These are phyloP conservation scores for Drosophila fuyamai DNA, from an alignment of 1,140 invertebrate species.

Conservation along the genomic window DNA sequence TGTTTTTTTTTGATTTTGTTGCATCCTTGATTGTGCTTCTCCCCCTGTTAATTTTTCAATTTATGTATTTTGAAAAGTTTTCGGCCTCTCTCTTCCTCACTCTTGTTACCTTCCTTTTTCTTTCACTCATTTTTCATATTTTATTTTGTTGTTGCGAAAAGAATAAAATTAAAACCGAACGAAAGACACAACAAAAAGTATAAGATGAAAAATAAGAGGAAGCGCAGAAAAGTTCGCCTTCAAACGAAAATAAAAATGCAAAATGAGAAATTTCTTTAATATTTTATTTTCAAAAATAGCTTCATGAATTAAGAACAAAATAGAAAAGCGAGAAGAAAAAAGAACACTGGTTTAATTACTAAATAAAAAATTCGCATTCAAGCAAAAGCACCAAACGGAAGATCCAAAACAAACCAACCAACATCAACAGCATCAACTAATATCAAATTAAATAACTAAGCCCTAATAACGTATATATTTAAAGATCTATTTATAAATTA, in stretches of 20 bases:
- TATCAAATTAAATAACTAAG: slow-evolving; percentile 77
- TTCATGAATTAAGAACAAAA: slow-evolving; percentile 43
- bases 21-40: slow-evolving; percentile 26
- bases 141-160: slow-evolving; percentile 32
- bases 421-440: slow-evolving; percentile 77
- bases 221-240: slow-evolving; percentile 18
- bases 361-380: slow-evolving; percentile 34
- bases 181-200: slow-evolving; percentile 58
- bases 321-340: slow-evolving; percentile 36
- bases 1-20: slow-evolving; percentile 16
- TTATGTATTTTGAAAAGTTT: slow-evolving; percentile 69
- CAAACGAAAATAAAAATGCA: slow-evolving; percentile 27
- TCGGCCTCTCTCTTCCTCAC: neutral
- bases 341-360: slow-evolving; percentile 30
- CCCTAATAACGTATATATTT: slow-evolving; percentile 52
- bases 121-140: slow-evolving; percentile 26
- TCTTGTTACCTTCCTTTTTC: slow-evolving; percentile 1
- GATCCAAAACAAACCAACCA: slow-evolving; percentile 49
- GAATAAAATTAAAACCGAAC: slow-evolving; percentile 57
- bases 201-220: slow-evolving; percentile 26
- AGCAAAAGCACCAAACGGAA: slow-evolving; percentile 46
- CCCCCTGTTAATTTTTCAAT: slow-evolving; percentile 49
- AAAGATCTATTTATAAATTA: slow-evolving; percentile 64
- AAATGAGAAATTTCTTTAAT: slow-evolving; percentile 24
- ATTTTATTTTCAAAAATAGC: slow-evolving; percentile 37